Conservation (phyloP, 2,113 vertebrate species). For the Pao palembangensis region DNA sequence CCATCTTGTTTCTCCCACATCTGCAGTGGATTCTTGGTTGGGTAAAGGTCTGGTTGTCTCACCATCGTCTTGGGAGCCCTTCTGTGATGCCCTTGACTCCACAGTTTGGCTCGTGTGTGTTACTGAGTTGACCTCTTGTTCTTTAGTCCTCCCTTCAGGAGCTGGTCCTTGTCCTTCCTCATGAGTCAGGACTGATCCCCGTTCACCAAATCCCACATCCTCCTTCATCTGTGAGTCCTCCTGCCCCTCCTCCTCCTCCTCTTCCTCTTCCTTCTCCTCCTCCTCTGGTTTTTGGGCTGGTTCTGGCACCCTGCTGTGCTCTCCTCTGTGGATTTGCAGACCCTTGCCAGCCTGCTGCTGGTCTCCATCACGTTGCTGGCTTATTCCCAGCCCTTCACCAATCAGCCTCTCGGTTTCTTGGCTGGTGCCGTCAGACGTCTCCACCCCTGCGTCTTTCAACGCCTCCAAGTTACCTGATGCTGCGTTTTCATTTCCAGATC, state of each 20-base stretch:
- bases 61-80: slow-evolving; percentile 1
- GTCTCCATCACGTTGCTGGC: not conserved
- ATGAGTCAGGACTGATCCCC: not conserved
- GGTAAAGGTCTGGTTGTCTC: slow-evolving; percentile 13
- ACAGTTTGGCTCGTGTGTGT: not conserved
- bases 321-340: not conserved
- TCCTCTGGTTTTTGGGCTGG: too few relatives aligned
- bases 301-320: too few relatives aligned
- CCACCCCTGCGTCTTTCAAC: slow-evolving; percentile 8
- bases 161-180: slow-evolving; percentile 4
- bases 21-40: slow-evolving; percentile 11
- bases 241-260: too few relatives aligned
- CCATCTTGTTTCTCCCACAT: slow-evolving; percentile 9
- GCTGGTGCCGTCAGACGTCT: not conserved
- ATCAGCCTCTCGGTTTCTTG: slow-evolving; percentile 8
- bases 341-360: not conserved
- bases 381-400: slow-evolving; percentile 3
- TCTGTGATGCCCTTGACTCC: slow-evolving; percentile 11
- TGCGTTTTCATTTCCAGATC: slow-evolving; percentile 1
- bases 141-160: slow-evolving; percentile 5
- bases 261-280: too few relatives aligned
- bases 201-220: too few relatives aligned
- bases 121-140: slow-evolving; percentile 13
- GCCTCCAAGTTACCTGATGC: not conserved
- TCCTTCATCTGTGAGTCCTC: too few relatives aligned